Base-by-base conservation (phyloP, 2,797 vertebrate species). In the Lagorchestes hirsutus region DNA sequence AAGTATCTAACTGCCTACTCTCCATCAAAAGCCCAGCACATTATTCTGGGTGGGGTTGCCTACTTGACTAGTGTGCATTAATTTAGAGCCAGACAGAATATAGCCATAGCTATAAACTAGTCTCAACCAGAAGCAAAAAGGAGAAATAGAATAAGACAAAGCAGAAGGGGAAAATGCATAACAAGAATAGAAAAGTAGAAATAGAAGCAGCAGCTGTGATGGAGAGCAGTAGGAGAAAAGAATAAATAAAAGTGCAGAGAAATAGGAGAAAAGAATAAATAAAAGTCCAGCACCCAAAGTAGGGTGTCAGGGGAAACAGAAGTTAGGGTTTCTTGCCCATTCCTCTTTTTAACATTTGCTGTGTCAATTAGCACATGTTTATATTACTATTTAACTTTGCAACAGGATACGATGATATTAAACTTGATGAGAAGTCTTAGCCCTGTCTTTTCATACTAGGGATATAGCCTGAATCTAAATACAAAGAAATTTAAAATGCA, bases 131-230 rank as follows among this genome's bases (percentile, higher is more conserved):
- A 46, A 82, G 13, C 18, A 82, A 82, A 82, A 6, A 46, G 6
- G 14, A 94, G 92, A 24, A 87, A 29, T 1, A 54, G n/a, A 56
- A n/a, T 24, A 91, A 13, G 5, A 14, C 0, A 1, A 3, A 13
- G 8, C 54, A 14, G 24, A 54, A 59, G 31, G 59, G 1, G 13
- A 29, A 27, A 93, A 90, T 40, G 0, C 40, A 50, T 40, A 55
- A 58, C 55, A 93, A 90, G 31, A 22, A 93, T 10, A 27, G 6
- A 55, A 62, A 54, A 29, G 34, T 94, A 74, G 67, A 56, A 58
- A 54, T 82, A 82, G 74, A 82, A 82, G 74, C 74, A 46, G 18
- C 74, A 82, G 74, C 74, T 82, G 74, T 82, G 74, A 82, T 82
- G 9, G 40, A 82, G n/a, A 82, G 31, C 12, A 62, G 74, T 82